Conservation (phyloP, 2,797 vertebrate genomes). For the Tolypeutes matacus region DNA sequence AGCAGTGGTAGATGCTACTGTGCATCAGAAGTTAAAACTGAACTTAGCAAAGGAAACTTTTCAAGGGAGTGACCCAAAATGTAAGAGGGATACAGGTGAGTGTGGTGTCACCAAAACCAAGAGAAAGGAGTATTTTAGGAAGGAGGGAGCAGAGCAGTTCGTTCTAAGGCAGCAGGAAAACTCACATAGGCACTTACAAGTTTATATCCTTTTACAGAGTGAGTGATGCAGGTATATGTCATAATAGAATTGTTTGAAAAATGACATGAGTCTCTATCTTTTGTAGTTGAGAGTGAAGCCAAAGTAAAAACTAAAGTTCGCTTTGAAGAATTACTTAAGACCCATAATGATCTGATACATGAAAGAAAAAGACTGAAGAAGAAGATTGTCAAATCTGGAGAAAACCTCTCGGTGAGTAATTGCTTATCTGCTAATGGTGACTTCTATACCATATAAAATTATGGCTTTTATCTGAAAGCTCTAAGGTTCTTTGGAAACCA, state of each 20-base stretch:
- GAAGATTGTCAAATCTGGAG: constrained; percentile 86
- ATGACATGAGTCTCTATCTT: constrained; percentile 55
- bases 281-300: constrained; percentile 93
- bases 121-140: constrained; percentile 11
- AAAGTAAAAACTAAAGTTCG: constrained; percentile 93
- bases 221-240: neutral
- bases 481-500: constrained; percentile 28
- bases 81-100: neutral
- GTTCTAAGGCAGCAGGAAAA: neutral
- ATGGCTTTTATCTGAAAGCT: neutral
- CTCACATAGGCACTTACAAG: neutral
- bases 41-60: constrained; percentile 34
- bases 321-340: constrained; percentile 94
- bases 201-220: constrained; percentile 9
- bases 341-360: constrained; percentile 87
- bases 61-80: neutral
- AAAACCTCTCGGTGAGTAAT: constrained; percentile 92
- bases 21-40: constrained; percentile 7
- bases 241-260: constrained; percentile 42
- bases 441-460: constrained; percentile 54
- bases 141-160: neutral
- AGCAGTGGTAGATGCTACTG: neutral
- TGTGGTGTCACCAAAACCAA: neutral
- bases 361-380: constrained; percentile 89
- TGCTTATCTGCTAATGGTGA: neutral